Conservation (phyloP, 30 jellyfish, hydroid and myxozoan species). For the Aurelia sp. region DNA sequence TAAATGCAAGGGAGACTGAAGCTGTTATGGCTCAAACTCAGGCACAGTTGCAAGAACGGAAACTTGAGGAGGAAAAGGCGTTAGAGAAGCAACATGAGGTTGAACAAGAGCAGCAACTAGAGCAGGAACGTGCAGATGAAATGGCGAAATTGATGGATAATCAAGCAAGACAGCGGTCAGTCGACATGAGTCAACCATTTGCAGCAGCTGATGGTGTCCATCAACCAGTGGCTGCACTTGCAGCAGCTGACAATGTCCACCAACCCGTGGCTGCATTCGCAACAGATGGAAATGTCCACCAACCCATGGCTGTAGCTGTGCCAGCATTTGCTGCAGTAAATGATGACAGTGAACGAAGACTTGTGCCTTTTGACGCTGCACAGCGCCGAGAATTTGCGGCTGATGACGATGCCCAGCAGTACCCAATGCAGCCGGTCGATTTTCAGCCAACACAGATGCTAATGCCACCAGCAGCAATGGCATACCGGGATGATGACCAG, state of each 20-base stretch:
- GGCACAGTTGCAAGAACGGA: constrained; percentile 47
- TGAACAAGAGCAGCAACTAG: constrained; percentile 22
- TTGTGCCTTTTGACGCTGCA: too few relatives aligned
- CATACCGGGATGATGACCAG: constrained; percentile 29
- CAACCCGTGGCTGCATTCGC: neutral
- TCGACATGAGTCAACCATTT: constrained; percentile 13
- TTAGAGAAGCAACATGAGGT: constrained; percentile 45
- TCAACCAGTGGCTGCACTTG: constrained; percentile 17
- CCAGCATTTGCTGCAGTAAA: neutral
- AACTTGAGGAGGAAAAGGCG: constrained; percentile 46
- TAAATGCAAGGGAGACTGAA: constrained; percentile 11
- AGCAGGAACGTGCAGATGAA: constrained; percentile 41
- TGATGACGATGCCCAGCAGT: neutral
- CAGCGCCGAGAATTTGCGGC: neutral
- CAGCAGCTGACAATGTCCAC: neutral
- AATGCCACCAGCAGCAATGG: constrained; percentile 34
- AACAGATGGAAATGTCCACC: too few relatives aligned
- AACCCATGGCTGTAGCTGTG: neutral
- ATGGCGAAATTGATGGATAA: constrained; percentile 15
- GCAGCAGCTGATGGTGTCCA: constrained; percentile 12
- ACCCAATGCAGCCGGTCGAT: constrained; percentile 28
- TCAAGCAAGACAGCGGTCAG: constrained; percentile 39
- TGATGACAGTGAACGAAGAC: neutral
- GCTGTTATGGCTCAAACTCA: constrained; percentile 38
- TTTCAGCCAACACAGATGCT: constrained; percentile 53